Percentiles rank a stretch among this genome's conserved stretches.
phyloP scores from a whole-genome alignment of 92 coral and sea anemone genomes.

The Umimayanthus kanabou region DNA sequence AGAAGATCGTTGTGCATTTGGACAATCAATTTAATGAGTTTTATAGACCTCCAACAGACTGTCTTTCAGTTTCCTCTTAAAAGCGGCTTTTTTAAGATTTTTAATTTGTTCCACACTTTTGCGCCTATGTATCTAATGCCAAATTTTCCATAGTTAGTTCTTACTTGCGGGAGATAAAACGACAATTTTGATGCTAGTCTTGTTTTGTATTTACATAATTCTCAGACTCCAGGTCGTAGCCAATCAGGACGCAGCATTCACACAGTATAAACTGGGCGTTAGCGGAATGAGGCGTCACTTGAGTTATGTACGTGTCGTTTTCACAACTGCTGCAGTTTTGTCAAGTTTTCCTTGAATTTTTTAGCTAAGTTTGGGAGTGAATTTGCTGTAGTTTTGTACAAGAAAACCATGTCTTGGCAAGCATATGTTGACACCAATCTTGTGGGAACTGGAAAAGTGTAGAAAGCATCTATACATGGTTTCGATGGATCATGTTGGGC shows the following conservation, averaged over 20 bases:
- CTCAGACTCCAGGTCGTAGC: too few relatives aligned
- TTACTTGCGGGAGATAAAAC: too few relatives aligned
- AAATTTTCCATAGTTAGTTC: too few relatives aligned
- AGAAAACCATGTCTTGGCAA: slow-evolving; percentile 82
- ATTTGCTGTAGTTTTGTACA: neutral
- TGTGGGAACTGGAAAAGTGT: slow-evolving; percentile 68
- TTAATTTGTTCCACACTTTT: too few relatives aligned
- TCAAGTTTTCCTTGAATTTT: neutral
- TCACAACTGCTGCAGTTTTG: slow-evolving; percentile 15
- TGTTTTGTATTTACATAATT: too few relatives aligned
- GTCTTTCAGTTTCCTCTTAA: too few relatives aligned
- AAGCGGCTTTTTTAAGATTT: too few relatives aligned
- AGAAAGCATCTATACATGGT: slow-evolving; percentile 74
- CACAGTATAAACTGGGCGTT: slow-evolving; percentile 48
- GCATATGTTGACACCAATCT: slow-evolving; percentile 76
- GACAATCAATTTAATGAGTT: too few relatives aligned
- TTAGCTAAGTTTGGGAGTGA: neutral
- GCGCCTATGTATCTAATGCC: too few relatives aligned
- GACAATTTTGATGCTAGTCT: too few relatives aligned
- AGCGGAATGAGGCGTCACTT: slow-evolving; percentile 23
- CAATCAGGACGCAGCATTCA: slow-evolving; percentile 45
- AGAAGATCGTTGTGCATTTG: too few relatives aligned
- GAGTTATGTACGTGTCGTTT: slow-evolving; percentile 31
- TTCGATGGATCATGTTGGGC: slow-evolving; percentile 84
- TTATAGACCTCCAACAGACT: too few relatives aligned